Evolutionary conservation across 2,888 invertebrate genomes (phyloP), one percentile per base, ranked within the genome.

Genomic region (Drosophila meridionalis): DNA sequence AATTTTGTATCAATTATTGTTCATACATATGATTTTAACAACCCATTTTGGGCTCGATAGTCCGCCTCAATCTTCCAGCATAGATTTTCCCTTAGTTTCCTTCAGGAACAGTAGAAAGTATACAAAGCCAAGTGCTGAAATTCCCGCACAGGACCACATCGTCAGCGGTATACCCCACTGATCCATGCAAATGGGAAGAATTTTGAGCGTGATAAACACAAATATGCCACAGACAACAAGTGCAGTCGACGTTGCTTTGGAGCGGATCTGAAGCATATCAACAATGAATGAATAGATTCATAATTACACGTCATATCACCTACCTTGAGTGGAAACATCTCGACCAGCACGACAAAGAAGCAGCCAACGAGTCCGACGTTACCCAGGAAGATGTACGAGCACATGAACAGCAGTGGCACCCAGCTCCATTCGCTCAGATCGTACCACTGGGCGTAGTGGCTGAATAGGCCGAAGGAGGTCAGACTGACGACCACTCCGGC

Each of bases 281-380:
- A 20, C 20, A 20, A 20, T 20, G 20, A 20, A 20, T 20, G 20
- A 20, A 20, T 20, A 20, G 20, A 20, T 20, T 20, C 20, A 20
- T 20, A 20, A 20, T 20, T 20, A 20, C 20, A 20, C 1, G 20
- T 20, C 20, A 20, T 20, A 20, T 20, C 20, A 20, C 20, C 20
- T 20, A 93, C 93, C 87, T 92, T 93, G 1, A 83, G 68, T 0
- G 93, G 93, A 50, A 92, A 86, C n/a, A 92, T 80, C 76, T 93
- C 93, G 0, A 92, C 89, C 11, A 93, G 67, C 1, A 92, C 68
- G 2, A 92, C 89, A 70, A 92, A 91, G 48, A 91, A 90, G 28
- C 93, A 76, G 0, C 92, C 87, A 4, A 92, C 69, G 2, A 93
- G 71, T 0, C 93, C 93, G 26, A 92, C 77, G 12, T 91, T 92